phyloP scores from a whole-genome alignment of 2,797 vertebrate species.

The Acrossocheilus fasciatus region DNA sequence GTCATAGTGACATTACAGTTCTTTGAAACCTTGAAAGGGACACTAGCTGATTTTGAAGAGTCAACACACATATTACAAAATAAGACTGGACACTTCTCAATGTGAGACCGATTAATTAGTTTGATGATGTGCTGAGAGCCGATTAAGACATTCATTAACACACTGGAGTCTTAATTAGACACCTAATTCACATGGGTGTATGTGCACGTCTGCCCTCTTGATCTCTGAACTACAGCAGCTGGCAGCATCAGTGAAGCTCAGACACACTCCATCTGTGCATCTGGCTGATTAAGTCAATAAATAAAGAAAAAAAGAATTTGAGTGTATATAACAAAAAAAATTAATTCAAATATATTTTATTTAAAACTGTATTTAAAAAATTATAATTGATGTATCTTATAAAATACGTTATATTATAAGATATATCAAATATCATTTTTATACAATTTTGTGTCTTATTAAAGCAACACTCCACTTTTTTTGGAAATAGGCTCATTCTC shows the following conservation, averaged over 20 bases:
- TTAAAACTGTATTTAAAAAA: not conserved
- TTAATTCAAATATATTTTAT: not conserved
- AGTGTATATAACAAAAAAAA: not conserved
- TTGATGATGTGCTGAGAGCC: conserved; percentile 74
- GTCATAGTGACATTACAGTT: not conserved
- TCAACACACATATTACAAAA: conserved; percentile 72
- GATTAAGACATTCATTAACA: conserved; percentile 74
- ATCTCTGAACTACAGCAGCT: conserved; percentile 26
- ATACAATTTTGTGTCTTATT: not conserved
- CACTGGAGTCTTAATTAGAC: conserved; percentile 57
- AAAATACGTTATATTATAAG: not conserved
- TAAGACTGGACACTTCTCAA: conserved; percentile 58
- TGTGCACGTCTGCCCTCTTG: conserved; percentile 55
- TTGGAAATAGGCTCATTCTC: no score
- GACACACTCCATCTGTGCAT: conserved; percentile 39
- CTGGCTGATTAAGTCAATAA: not conserved
- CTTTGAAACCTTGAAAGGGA: conserved; percentile 65
- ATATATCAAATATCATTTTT: not conserved
- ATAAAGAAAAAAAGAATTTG: not conserved
- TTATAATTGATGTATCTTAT: not conserved
- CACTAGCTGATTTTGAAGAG: conserved; percentile 71
- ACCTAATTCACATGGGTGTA: conserved; percentile 64
- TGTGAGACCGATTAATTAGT: conserved; percentile 68
- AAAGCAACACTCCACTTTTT: not conserved
- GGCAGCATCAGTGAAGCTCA: conserved; percentile 54